Conservation (phyloP, 2,113 vertebrate genomes). For the Cynopterus brachyotis region DNA sequence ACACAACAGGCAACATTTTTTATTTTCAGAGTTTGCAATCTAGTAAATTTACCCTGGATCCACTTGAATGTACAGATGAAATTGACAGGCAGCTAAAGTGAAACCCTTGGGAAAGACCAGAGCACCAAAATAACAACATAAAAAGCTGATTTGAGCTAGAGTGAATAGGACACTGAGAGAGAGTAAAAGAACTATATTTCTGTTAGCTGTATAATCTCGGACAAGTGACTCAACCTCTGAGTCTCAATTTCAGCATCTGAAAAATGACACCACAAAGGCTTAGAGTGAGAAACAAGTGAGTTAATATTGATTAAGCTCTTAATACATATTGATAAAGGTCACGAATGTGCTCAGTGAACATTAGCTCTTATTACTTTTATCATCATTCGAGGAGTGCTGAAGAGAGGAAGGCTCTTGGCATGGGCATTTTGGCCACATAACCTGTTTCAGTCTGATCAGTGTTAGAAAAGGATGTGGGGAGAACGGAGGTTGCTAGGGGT, state of each 20-base stretch:
- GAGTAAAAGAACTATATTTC: neutral
- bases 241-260: neutral
- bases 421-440: neutral
- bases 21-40: neutral
- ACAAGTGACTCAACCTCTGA: neutral
- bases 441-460: neutral
- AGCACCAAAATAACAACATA: neutral
- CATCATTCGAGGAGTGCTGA: neutral
- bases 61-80: neutral
- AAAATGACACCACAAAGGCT: neutral
- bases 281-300: neutral
- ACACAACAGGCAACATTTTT: neutral
- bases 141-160: neutral
- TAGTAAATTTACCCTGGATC: neutral
- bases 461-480: neutral
- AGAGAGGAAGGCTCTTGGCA: neutral
- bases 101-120: neutral
- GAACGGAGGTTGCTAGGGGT: neutral
- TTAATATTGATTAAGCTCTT: neutral
- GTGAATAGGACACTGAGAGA: neutral
- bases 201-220: neutral
- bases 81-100: neutral
- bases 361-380: neutral
- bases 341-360: neutral
- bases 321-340: neutral